These are phyloP conservation scores for Megaceryle maxima DNA, from an alignment of 2,113 vertebrate genomes.

Conservation along the genomic window DNA sequence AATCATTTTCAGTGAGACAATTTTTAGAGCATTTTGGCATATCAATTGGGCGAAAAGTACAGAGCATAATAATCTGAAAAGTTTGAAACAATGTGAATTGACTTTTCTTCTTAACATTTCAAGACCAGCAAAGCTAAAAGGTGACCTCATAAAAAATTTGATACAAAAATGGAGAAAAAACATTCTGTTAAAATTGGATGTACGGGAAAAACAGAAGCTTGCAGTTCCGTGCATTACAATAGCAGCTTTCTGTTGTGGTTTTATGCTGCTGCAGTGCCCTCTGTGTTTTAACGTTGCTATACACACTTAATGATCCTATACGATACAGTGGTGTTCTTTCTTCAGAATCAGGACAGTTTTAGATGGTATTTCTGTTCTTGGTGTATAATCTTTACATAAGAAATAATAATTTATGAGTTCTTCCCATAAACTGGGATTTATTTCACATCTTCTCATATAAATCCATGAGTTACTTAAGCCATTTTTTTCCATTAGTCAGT, in stretches of 20 bases:
- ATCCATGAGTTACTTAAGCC: neutral
- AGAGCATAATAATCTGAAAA: neutral
- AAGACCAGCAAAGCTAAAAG: neutral
- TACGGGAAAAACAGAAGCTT: neutral
- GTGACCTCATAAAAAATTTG: neutral
- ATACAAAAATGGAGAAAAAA: neutral
- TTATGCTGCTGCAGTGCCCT: conserved; percentile 63
- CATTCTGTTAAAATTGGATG: neutral
- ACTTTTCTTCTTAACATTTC: conserved; percentile 6
- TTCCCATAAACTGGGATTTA: neutral
- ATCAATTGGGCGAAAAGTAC: neutral
- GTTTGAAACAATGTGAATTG: neutral
- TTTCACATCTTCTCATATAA: neutral
- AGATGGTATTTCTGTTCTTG: neutral
- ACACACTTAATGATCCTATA: conserved; percentile 74
- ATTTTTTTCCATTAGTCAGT: neutral
- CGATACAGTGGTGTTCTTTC: neutral
- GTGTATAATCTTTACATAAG: neutral
- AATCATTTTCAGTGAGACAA: neutral
- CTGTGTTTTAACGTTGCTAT: conserved; percentile 61
- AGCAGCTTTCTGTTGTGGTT: conserved; percentile 4
- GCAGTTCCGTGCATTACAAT: neutral
- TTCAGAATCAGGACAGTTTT: neutral
- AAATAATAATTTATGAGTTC: neutral
- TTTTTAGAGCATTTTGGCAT: neutral